Conservation (phyloP, 2,888 invertebrate species). For the Gastracanthus pulcherrimus region DNA sequence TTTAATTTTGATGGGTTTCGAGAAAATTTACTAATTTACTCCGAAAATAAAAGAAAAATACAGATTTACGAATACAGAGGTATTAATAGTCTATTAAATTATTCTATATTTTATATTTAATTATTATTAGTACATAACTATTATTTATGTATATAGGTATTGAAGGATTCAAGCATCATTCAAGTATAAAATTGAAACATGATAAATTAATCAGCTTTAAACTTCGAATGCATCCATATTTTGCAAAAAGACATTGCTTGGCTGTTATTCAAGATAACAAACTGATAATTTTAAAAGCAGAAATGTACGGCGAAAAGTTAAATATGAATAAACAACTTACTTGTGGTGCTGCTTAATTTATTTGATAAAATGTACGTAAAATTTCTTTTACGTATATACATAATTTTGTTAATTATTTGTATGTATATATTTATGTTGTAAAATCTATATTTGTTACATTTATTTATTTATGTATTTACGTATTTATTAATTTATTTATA, state of each 20-base stretch:
- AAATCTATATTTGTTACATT: no score
- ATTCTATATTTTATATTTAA: neutral
- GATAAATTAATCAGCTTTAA: conserved; percentile 73
- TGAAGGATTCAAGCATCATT: conserved; percentile 76
- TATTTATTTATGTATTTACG: no score
- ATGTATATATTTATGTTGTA: neutral
- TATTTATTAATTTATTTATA: no score
- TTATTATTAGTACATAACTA: neutral
- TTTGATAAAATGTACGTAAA: neutral
- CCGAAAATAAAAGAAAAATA: conserved; percentile 71
- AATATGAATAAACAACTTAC: conserved; percentile 63
- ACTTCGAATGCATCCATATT: conserved; percentile 67
- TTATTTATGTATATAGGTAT: conserved; percentile 70
- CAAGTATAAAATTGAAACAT: conserved; percentile 72
- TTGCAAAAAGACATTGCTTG: conserved; percentile 67
- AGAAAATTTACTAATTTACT: conserved; percentile 68
- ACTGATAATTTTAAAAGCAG: conserved; percentile 75
- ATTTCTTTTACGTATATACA: neutral
- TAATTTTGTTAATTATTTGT: neutral
- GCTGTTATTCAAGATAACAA: conserved; percentile 73
- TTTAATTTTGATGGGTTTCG: conserved; percentile 66
- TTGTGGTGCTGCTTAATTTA: conserved; percentile 31
- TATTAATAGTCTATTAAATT: no score
- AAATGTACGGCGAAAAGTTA: conserved; percentile 77
- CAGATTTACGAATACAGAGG: conserved; percentile 79